A percentile compares a stretch with the other conserved stretches of the same genome.
Conservation (phyloP, 2,797 vertebrate genomes). For the Lycodopsis pacificus region DNA sequence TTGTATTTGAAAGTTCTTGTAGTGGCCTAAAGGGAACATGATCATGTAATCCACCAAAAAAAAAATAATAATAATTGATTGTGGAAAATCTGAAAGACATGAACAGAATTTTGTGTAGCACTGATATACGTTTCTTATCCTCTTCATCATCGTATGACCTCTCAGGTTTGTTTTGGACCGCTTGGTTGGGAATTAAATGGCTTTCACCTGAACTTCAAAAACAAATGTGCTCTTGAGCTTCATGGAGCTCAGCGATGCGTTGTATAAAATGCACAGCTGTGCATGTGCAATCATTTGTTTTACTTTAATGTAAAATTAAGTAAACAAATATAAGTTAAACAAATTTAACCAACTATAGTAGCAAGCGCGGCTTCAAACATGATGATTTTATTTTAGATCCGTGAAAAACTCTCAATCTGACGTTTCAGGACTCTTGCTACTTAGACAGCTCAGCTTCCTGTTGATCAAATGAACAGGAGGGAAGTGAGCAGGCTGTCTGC, state of each 20-base stretch:
- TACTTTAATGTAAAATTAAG: neutral
- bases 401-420: neutral
- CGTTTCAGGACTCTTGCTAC: conserved; percentile 17
- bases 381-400: neutral
- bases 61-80: no score
- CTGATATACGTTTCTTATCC: neutral
- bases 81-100: neutral
- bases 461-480: conserved; percentile 64
- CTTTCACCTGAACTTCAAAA: neutral
- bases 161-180: neutral
- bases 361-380: neutral
- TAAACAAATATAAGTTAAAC: neutral
- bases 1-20: neutral
- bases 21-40: neutral
- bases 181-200: neutral
- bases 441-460: conserved; percentile 73
- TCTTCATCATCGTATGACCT: neutral
- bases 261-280: neutral
- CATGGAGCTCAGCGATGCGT: neutral
- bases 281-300: neutral
- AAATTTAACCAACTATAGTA: neutral
- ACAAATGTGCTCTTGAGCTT: neutral
- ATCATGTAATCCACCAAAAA: no score
- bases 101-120: neutral
- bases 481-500: conserved; percentile 62